A percentile compares a stretch with the other conserved stretches of the same genome.
These are phyloP conservation scores for Scrobipalpa atriplicella DNA, from an alignment of 2,888 invertebrate species.

Conservation along the genomic window DNA sequence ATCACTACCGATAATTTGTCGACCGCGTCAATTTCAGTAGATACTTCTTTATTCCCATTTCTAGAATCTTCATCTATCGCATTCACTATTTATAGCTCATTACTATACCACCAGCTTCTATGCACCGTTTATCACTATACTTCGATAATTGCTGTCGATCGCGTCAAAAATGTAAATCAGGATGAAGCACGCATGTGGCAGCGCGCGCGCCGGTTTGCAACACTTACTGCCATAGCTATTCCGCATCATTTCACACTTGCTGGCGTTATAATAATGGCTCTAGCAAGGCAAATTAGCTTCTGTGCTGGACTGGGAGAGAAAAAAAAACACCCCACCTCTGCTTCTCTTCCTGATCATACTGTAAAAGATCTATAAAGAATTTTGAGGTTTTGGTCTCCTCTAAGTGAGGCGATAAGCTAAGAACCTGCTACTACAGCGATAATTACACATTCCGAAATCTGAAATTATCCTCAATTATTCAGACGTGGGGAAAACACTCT, in stretches of 20 bases:
- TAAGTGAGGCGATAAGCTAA: too few species aligned
- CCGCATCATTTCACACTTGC: conserved; percentile 6
- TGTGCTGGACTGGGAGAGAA: too few species aligned
- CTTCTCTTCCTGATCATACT: neutral
- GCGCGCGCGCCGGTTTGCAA: too few species aligned
- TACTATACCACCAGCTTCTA: neutral
- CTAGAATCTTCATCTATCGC: too few species aligned
- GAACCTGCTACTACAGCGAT: too few species aligned
- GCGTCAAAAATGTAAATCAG: conserved; percentile 6
- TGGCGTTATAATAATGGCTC: neutral
- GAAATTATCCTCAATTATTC: too few species aligned
- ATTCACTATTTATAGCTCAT: too few species aligned
- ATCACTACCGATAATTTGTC: neutral
- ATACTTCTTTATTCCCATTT: neutral
- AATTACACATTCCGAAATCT: too few species aligned
- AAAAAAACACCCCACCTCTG: neutral
- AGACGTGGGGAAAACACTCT: too few species aligned
- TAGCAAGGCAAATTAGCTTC: too few species aligned
- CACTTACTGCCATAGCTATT: too few species aligned
- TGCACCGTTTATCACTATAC: conserved; percentile 2
- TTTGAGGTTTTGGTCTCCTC: too few species aligned
- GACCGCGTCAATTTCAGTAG: neutral
- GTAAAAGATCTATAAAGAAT: neutral
- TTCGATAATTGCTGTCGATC: conserved; percentile 3
- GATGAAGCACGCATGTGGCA: neutral